These are phyloP conservation scores for Elephas maximus DNA, from an alignment of 2,113 vertebrate genomes.

Conservation along the genomic window DNA sequence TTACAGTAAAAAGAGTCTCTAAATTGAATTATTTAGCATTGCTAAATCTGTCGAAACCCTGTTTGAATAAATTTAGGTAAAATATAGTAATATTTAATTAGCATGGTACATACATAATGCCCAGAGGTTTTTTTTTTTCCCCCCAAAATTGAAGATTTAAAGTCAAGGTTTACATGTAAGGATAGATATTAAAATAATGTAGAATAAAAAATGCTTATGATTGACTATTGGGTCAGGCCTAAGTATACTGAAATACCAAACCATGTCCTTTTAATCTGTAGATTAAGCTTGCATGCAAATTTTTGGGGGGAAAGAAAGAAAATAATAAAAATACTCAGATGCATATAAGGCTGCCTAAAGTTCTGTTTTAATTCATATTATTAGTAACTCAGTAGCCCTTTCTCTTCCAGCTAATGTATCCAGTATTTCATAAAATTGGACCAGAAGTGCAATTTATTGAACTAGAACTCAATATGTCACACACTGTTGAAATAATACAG, in stretches of 20 bases:
- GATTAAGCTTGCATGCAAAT: slow-evolving; percentile 35
- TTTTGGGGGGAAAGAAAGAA: slow-evolving; percentile 44
- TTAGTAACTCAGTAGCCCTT: not conserved
- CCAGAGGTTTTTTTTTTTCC: not conserved
- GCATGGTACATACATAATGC: not conserved
- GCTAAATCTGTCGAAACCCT: not conserved
- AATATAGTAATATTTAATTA: slow-evolving; percentile 51
- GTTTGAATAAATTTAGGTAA: slow-evolving; percentile 55
- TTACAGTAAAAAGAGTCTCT: not conserved
- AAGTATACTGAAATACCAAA: not conserved
- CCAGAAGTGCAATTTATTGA: slow-evolving; percentile 43
- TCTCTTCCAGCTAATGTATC: not conserved
- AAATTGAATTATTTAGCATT: slow-evolving; percentile 57
- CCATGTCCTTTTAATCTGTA: slow-evolving; percentile 17
- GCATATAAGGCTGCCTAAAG: not conserved
- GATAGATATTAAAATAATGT: slow-evolving; percentile 45
- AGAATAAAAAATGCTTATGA: not conserved
- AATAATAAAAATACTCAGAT: slow-evolving; percentile 37
- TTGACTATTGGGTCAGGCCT: slow-evolving; percentile 14
- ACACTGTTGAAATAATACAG: slow-evolving; percentile 62
- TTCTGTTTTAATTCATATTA: slow-evolving; percentile 53
- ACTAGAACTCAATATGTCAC: slow-evolving; percentile 58
- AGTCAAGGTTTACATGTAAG: not conserved
- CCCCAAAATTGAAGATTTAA: slow-evolving; percentile 52
- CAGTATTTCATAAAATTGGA: slow-evolving; percentile 32